phyloP scores from a whole-genome alignment of 2,113 vertebrate genomes.

The Heptranchias perlo region DNA sequence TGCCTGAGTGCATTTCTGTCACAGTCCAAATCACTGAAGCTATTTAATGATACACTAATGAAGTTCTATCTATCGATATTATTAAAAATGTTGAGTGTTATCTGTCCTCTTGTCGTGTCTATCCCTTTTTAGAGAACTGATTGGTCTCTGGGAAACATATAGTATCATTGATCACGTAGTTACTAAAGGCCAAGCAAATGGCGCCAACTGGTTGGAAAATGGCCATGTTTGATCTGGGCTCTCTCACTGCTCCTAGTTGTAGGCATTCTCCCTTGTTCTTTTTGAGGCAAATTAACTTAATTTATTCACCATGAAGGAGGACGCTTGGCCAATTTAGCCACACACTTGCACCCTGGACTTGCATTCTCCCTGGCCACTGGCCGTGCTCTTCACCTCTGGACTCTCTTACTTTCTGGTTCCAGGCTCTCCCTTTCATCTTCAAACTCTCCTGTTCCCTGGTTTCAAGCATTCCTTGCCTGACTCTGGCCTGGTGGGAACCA shows the following conservation, averaged over 20 bases:
- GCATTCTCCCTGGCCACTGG: neutral
- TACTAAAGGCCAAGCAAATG: neutral
- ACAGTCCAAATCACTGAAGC: constrained; percentile 10
- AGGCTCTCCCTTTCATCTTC: neutral
- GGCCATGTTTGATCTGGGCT: no score
- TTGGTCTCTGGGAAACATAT: neutral
- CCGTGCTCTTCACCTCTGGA: neutral
- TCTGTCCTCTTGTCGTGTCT: neutral
- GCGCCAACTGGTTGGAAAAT: neutral
- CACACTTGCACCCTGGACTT: neutral
- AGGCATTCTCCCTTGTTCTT: neutral
- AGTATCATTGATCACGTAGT: neutral
- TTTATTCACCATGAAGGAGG: neutral
- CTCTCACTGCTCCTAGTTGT: no score
- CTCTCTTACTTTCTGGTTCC: no score
- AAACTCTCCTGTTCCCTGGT: neutral
- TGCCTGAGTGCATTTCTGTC: neutral
- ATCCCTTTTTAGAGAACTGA: neutral
- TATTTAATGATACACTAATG: constrained; percentile 11
- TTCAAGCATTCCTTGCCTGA: neutral
- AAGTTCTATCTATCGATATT: neutral
- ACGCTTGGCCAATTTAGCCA: neutral
- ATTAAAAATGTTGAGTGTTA: neutral
- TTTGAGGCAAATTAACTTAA: neutral
- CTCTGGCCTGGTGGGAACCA: neutral